These are phyloP conservation scores for Microcebus tavaratra DNA, from an alignment of 2,113 vertebrate genomes.

Conservation along the genomic window DNA sequence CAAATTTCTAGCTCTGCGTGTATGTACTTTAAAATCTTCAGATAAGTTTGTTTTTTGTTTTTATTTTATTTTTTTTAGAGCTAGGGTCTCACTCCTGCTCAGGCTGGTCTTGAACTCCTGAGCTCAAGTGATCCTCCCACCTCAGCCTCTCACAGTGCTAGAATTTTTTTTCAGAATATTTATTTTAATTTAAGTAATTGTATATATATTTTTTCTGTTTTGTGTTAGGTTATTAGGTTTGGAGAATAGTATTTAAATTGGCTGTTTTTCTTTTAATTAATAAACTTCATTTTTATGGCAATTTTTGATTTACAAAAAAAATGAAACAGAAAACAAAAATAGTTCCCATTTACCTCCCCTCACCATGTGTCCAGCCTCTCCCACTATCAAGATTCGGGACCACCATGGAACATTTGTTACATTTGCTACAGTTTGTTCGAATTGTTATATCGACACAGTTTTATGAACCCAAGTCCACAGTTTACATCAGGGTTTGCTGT, in stretches of 20 bases:
- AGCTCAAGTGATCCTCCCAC: too few relatives aligned
- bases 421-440: not conserved
- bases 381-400: not conserved
- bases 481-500: not conserved
- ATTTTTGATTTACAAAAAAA: not conserved
- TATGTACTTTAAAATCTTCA: not conserved
- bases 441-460: not conserved
- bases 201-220: not conserved
- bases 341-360: not conserved
- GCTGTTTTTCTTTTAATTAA: not conserved
- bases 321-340: not conserved
- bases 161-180: not conserved
- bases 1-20: not conserved
- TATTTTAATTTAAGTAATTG: not conserved
- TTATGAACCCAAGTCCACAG: not conserved
- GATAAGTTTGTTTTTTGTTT: not conserved
- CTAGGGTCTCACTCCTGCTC: too few relatives aligned
- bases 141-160: too few relatives aligned
- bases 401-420: not conserved
- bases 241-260: not conserved
- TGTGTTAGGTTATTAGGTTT: not conserved
- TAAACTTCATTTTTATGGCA: not conserved
- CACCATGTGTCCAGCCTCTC: not conserved
- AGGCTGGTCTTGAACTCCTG: too few relatives aligned
- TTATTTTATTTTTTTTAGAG: too few relatives aligned